These are phyloP conservation scores for cattle (Bos taurus) DNA, from an alignment of 2,113 vertebrate genomes.

Conservation along the genomic window ARS-UCD2.0 NC_037335.1:40392501-40393000, in stretches of 20 bases:
- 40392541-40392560: neutral
- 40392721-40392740: neutral
- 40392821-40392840: neutral
- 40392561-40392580: neutral
- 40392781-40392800: neutral
- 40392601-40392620: neutral
- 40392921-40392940: neutral
- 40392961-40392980: neutral
- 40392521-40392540: neutral
- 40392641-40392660: neutral
- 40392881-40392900: neutral
- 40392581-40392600: neutral
- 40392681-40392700: neutral
- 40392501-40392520: neutral
- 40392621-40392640: neutral
- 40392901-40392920: neutral
- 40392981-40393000: neutral
- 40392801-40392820: neutral
- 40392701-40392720: neutral
- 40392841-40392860: rapidly evolving
- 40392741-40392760: neutral
- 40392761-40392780: neutral
- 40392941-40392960: neutral
- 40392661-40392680: neutral
- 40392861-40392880: neutral